Percentiles rank a stretch among this genome's conserved stretches.
Evolutionary conservation across 2,888 invertebrate genomes (phyloP).

Genomic region (Drosophila differens): DNA sequence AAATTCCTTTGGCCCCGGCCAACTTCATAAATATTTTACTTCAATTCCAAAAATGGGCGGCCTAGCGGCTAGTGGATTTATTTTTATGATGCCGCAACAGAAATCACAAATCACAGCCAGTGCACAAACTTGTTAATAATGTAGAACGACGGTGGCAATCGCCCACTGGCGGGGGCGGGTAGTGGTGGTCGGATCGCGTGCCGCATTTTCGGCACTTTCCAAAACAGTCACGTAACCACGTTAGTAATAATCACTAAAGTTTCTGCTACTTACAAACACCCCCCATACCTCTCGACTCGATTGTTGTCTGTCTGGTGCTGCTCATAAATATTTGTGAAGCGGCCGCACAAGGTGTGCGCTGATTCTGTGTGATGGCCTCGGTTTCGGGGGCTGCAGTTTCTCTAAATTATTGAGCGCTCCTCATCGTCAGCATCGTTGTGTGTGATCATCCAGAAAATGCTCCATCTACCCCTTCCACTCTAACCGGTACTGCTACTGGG

Average conservation of each 20-base stretch:
- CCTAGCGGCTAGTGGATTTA: conserved; percentile 66
- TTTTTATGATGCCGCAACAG: conserved; percentile 65
- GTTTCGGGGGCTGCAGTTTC: conserved; percentile 52
- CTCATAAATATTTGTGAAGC: conserved; percentile 74
- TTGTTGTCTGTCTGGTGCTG: conserved; percentile 46
- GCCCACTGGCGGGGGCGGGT: conserved; percentile 1
- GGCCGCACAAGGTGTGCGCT: conserved; percentile 53
- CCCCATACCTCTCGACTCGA: conserved; percentile 10
- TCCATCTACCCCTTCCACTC: not conserved
- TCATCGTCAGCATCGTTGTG: conserved; percentile 39
- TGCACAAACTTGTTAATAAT: conserved; percentile 74
- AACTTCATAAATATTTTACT: conserved; percentile 70
- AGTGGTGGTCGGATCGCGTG: conserved; percentile 48
- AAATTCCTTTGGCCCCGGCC: conserved; percentile 44
- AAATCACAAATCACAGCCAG: conserved; percentile 67
- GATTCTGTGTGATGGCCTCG: conserved; percentile 2
- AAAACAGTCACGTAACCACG: conserved; percentile 85
- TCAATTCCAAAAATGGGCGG: conserved; percentile 26
- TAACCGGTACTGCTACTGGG: not conserved
- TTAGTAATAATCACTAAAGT: conserved; percentile 86
- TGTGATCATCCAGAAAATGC: conserved; percentile 42
- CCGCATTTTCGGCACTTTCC: conserved; percentile 84
- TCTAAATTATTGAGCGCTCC: conserved; percentile 80
- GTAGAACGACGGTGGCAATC: conserved; percentile 37
- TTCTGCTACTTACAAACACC: conserved; percentile 61